Conservation (phyloP, 1,140 invertebrate genomes). For the Chionoecetes opilio region DNA sequence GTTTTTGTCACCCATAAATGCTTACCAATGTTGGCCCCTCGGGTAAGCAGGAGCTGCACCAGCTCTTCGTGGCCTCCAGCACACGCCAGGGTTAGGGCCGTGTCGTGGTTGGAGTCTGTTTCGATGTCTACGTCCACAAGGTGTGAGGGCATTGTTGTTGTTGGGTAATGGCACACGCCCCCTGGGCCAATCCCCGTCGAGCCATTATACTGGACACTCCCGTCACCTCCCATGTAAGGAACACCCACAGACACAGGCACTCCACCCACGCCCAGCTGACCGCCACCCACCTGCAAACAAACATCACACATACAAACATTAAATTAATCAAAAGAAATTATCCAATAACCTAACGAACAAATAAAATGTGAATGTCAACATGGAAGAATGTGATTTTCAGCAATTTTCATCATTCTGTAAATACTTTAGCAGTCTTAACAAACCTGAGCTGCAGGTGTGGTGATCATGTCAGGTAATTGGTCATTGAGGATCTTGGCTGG, state of each 20-base stretch:
- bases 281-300: constrained; percentile 66
- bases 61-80: constrained; percentile 98
- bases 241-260: constrained; percentile 72
- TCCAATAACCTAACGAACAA: neutral
- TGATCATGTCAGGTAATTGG: constrained; percentile 78
- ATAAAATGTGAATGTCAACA: neutral
- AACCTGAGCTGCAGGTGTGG: constrained; percentile 77
- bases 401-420: neutral
- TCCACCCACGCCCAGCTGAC: constrained; percentile 75
- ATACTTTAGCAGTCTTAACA: neutral
- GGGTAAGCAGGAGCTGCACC: constrained; percentile 94
- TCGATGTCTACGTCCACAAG: constrained; percentile 90
- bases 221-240: constrained; percentile 72
- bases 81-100: constrained; percentile 98
- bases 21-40: constrained; percentile 94
- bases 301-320: neutral
- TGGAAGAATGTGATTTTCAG: neutral
- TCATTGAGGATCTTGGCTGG: constrained; percentile 80
- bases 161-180: constrained; percentile 73
- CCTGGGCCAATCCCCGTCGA: constrained; percentile 66
- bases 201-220: constrained; percentile 74
- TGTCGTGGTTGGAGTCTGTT: constrained; percentile 99
- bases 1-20: too few relatives aligned
- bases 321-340: neutral
- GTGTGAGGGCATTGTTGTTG: constrained; percentile 72